Conservation (phyloP, 2,888 invertebrate species). For the Stictocephala bisonia region DNA sequence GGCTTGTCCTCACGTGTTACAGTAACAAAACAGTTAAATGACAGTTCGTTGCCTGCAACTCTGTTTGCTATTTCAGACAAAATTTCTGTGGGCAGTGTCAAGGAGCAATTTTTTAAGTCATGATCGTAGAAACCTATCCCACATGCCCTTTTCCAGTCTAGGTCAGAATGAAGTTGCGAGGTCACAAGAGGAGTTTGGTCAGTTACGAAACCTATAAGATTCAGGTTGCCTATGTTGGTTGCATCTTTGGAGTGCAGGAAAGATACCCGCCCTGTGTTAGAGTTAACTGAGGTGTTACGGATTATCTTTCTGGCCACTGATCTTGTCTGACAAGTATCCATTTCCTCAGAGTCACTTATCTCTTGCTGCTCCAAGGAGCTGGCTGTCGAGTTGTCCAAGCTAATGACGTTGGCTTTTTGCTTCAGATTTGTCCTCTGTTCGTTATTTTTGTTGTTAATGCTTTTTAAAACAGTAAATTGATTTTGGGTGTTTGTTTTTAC, state of each 20-base stretch:
- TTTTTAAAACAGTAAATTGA: not conserved
- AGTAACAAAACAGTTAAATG: not conserved
- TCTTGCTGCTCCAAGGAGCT: not conserved
- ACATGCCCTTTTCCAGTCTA: conserved; percentile 7
- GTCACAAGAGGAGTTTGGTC: not conserved
- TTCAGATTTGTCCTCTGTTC: not conserved
- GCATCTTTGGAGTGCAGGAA: not conserved
- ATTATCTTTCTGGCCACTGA: not conserved
- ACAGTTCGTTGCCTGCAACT: not conserved
- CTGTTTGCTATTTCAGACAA: not conserved
- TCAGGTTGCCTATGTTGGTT: not conserved
- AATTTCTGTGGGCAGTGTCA: not conserved
- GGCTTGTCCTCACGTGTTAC: not conserved
- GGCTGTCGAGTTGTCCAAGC: not conserved
- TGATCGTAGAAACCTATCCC: not conserved
- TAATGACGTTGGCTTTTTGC: not conserved
- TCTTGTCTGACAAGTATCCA: conserved; percentile 2
- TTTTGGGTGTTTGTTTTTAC: not conserved
- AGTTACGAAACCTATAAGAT: not conserved
- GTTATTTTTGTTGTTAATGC: not conserved
- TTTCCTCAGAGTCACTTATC: not conserved
- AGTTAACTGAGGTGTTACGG: not conserved
- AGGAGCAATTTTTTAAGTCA: not conserved
- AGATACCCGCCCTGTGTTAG: conserved; percentile 1
- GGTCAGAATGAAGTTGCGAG: not conserved